These are phyloP conservation scores for Acropternis orthonyx DNA, from an alignment of 2,797 vertebrate species.

Conservation along the genomic window DNA sequence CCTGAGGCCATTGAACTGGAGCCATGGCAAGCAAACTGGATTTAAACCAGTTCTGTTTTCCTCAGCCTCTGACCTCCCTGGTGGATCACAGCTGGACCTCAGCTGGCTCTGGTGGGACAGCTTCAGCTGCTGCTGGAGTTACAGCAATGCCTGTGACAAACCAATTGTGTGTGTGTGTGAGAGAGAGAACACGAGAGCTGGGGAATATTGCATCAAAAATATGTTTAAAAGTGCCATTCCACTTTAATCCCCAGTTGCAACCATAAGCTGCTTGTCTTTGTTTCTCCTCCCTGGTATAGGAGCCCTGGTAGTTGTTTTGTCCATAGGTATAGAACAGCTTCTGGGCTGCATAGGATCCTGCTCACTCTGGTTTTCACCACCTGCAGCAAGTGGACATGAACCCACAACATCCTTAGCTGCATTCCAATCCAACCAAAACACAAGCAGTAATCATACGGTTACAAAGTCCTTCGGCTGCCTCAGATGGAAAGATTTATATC, in stretches of 20 bases:
- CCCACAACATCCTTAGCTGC: conserved; percentile 57
- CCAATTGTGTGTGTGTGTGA: neutral
- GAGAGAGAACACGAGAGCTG: neutral
- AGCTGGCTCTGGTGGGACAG: neutral
- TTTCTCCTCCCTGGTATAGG: neutral
- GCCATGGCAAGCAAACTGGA: neutral
- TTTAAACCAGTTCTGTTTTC: conserved; percentile 8
- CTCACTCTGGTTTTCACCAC: conserved; percentile 57
- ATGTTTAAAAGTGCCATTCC: neutral
- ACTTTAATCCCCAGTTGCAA: neutral
- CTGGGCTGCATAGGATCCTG: neutral
- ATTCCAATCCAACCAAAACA: conserved; percentile 63
- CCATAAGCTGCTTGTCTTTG: neutral
- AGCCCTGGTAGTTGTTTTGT: neutral
- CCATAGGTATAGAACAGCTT: neutral
- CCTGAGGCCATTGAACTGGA: neutral
- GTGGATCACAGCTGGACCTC: neutral
- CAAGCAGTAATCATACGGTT: conserved; percentile 44
- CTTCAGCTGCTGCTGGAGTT: neutral
- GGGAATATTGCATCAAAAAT: neutral
- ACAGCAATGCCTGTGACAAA: neutral
- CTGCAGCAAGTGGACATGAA: conserved; percentile 46
- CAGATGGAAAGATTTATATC: conserved; percentile 49
- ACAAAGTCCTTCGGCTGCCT: conserved; percentile 61
- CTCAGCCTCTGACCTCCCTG: neutral